Conservation (phyloP, 2,888 invertebrate species). For the Ectemnius lituratus region DNA sequence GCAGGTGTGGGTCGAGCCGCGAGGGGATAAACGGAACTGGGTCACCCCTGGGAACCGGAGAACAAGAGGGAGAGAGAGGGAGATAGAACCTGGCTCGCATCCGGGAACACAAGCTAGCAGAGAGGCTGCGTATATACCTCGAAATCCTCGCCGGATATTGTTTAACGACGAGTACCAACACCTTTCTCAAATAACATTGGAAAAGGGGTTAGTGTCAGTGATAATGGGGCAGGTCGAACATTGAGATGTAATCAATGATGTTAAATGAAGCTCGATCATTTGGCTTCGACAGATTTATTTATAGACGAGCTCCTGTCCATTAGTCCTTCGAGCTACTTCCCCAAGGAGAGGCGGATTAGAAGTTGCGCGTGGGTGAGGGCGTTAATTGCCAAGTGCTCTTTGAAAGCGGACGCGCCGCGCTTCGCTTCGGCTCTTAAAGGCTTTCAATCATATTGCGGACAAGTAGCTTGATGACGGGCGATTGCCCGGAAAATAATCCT, state of each 20-base stretch:
- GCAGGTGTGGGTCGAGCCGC: constrained; percentile 46
- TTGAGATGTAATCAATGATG: neutral
- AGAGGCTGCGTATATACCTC: constrained; percentile 45
- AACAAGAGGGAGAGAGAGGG: neutral
- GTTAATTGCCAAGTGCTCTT: too few species aligned
- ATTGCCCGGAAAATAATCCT: too few species aligned
- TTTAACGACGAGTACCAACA: neutral
- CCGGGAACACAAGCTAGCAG: constrained; percentile 52
- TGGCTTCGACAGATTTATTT: neutral
- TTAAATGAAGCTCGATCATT: neutral
- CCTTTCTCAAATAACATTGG: neutral
- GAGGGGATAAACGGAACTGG: constrained; percentile 64
- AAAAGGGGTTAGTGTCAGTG: constrained; percentile 2
- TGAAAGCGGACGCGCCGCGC: too few species aligned
- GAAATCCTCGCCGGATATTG: constrained; percentile 17
- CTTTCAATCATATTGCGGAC: too few species aligned
- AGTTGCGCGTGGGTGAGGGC: neutral
- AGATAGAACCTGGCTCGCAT: constrained; percentile 53
- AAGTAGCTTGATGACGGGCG: too few species aligned
- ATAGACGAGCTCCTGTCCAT: neutral
- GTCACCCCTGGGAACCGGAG: constrained; percentile 69
- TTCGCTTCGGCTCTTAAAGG: too few species aligned
- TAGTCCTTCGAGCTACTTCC: neutral
- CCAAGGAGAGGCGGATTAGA: neutral
- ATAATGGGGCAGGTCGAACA: neutral